A percentile compares a stretch with the other conserved stretches of the same genome.
phyloP scores from a whole-genome alignment of 2,113 vertebrate species.

The Ahaetulla prasina region DNA sequence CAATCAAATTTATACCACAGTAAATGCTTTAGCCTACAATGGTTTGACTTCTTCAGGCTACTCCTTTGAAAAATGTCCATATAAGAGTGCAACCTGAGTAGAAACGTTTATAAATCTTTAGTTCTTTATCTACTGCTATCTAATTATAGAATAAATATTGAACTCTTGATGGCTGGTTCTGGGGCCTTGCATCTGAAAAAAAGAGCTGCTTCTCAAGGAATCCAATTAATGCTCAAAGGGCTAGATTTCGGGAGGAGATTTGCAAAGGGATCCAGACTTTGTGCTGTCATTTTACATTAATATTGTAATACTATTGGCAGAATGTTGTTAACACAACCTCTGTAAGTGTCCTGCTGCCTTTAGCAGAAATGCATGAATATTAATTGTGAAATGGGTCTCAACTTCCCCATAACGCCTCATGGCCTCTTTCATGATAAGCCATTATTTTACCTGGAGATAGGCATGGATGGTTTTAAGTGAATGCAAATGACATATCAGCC shows the following conservation, averaged over 20 bases:
- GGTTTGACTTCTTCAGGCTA: neutral
- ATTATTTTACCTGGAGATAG: slow-evolving; percentile 66
- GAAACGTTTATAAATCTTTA: neutral
- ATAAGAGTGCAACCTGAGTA: neutral
- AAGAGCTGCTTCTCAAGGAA: neutral
- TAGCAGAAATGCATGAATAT: neutral
- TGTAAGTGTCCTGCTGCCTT: neutral
- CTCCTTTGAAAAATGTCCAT: neutral
- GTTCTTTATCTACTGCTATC: neutral
- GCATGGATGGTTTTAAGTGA: slow-evolving; percentile 63
- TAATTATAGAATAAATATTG: neutral
- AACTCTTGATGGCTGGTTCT: neutral
- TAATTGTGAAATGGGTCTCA: neutral
- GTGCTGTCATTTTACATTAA: neutral
- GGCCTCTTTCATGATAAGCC: neutral
- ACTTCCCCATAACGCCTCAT: neutral
- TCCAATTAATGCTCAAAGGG: neutral
- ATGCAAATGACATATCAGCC: slow-evolving; percentile 72
- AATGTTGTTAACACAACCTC: neutral
- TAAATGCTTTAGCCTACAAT: neutral
- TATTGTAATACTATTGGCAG: neutral
- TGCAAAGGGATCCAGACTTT: neutral
- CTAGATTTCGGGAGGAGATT: neutral
- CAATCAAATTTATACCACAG: neutral
- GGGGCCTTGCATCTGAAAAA: neutral